A percentile compares a stretch with the other conserved stretches of the same genome.
These are phyloP conservation scores for Tinea trinotella DNA, from an alignment of 2,888 invertebrate genomes.

Conservation along the genomic window DNA sequence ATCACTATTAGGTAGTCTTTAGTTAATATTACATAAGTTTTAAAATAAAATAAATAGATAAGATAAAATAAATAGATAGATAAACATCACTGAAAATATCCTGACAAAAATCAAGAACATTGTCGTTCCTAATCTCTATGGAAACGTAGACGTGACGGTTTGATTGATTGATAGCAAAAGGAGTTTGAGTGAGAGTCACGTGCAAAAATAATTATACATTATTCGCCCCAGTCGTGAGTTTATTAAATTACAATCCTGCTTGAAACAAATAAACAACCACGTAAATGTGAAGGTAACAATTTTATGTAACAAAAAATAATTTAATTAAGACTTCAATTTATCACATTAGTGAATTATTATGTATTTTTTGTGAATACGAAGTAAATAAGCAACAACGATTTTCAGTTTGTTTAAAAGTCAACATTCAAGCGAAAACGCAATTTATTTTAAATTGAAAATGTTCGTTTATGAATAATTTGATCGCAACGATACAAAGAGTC, in stretches of 20 bases:
- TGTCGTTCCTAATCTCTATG: no score
- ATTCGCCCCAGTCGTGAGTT: neutral
- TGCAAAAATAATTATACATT: neutral
- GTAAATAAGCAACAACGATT: neutral
- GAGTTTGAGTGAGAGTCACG: no score
- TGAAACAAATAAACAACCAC: neutral
- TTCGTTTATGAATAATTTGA: conserved; percentile 10
- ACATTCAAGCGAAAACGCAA: conserved; percentile 6
- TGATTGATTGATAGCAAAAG: no score
- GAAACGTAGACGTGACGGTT: no score
- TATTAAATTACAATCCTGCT: neutral
- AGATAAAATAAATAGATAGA: no score
- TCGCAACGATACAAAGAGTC: conserved; percentile 5
- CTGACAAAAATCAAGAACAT: no score
- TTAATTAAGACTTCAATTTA: neutral
- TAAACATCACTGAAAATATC: no score
- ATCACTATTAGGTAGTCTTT: no score
- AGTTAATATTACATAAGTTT: no score
- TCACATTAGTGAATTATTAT: neutral
- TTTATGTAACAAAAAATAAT: neutral
- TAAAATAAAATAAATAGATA: no score
- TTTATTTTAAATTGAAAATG: conserved; percentile 13
- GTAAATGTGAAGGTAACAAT: neutral
- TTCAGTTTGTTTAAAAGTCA: conserved; percentile 5
- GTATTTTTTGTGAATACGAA: neutral